phyloP scores from a whole-genome alignment of 1,140 invertebrate genomes.

The Drosophila pseudoananassae region DNA sequence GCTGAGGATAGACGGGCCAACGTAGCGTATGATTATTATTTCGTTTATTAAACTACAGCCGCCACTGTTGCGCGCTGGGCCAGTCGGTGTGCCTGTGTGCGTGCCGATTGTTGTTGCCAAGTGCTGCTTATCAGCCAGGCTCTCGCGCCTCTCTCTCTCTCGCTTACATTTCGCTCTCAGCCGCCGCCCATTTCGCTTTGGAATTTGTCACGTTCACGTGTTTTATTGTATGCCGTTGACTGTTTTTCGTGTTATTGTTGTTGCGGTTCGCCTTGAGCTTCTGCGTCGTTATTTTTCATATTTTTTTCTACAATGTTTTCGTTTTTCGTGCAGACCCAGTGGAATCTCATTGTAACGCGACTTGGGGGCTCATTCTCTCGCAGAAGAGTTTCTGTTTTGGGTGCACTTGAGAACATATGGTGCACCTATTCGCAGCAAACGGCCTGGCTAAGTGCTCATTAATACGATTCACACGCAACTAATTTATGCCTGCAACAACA shows the following conservation, averaged over 20 bases:
- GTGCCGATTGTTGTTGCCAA: slow-evolving; percentile 70
- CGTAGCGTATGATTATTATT: slow-evolving; percentile 76
- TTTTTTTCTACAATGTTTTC: neutral
- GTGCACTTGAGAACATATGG: slow-evolving; percentile 9
- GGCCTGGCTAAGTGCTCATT: slow-evolving; percentile 43
- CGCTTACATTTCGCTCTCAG: slow-evolving; percentile 4
- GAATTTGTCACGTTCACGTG: slow-evolving; percentile 82
- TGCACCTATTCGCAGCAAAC: slow-evolving; percentile 24
- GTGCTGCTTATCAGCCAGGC: slow-evolving; percentile 37
- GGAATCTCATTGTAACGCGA: slow-evolving; percentile 39
- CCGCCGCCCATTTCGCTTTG: slow-evolving; percentile 71
- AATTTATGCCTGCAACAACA: slow-evolving; percentile 41
- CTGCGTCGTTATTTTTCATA: slow-evolving; percentile 46
- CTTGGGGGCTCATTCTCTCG: slow-evolving; percentile 2
- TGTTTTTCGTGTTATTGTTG: slow-evolving; percentile 30
- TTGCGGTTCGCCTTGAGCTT: slow-evolving; percentile 53
- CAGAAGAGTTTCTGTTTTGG: neutral
- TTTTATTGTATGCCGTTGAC: slow-evolving; percentile 67
- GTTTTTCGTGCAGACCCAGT: slow-evolving; percentile 8
- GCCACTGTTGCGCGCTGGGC: slow-evolving; percentile 41
- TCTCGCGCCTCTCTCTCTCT: slow-evolving; percentile 6
- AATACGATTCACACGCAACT: slow-evolving; percentile 56
- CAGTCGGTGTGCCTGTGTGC: neutral
- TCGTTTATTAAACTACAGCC: slow-evolving; percentile 61
- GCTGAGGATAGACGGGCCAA: slow-evolving; percentile 42